Evolutionary conservation across 2,797 vertebrate species (phyloP), one percentile per base, ranked within the genome.

Genomic region (Pampus argenteus): DNA sequence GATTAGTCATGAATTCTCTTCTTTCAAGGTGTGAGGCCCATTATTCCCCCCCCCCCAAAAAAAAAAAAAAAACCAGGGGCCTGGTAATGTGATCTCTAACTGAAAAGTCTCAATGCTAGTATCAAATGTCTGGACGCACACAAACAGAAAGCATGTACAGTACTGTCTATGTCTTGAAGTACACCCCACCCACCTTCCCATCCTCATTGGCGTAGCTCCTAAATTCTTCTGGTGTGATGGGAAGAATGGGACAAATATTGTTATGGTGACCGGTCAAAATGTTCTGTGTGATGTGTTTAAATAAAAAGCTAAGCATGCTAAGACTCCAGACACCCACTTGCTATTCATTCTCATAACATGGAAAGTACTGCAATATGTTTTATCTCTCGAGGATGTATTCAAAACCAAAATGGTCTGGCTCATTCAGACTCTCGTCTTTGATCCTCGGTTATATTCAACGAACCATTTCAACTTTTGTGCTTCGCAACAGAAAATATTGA

Each of bases 1-100:
- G 79, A 91, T 94, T 94, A 91, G 91, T 94, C 89, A 91, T 60
- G 75, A 83, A 51, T 84, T 89, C 90, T 94, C 87, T 20, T 78
- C 59, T 92, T 91, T 89, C 90, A 92, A 92, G 89, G 89, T 91
- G 81, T 87, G 79, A 83, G 88, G 76, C 81, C 76, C 29, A 11
- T 71, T 83, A 61, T 64, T 60, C 71, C 51, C 64, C 28, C 52
- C 54, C 26, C 34, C 42, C n/a, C n/a, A n/a, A n/a, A n/a, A n/a
- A n/a, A n/a, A n/a, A n/a, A n/a, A n/a, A n/a, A n/a, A n/a, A 48
- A 80, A 86, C 52, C 67, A 76, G 64, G 51, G 61, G 42, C 56
- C 14, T 56, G 23, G 91, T 88, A 87, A 91, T 18, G 67, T 52
- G 73, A 91, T 65, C 79, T 75, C 49, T 44, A 56, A 83, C 52